Conservation (phyloP, 37 sponge, comb jelly and placozoan species). For the Spongia lamella region DNA sequence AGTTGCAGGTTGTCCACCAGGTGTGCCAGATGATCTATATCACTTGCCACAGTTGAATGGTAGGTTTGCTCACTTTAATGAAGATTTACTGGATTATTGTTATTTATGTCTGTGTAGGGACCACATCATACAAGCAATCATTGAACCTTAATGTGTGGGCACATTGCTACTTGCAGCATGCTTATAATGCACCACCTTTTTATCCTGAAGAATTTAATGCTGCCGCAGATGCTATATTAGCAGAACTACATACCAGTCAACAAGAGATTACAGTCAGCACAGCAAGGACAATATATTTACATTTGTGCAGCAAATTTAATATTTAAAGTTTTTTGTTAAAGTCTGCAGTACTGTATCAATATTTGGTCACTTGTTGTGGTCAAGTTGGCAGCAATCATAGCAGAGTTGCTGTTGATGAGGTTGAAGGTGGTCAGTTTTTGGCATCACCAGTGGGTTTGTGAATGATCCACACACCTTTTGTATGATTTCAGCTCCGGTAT, state of each 20-base stretch:
- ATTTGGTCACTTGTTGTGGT: too few species aligned
- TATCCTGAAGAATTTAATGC: constrained; percentile 29
- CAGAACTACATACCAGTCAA: too few species aligned
- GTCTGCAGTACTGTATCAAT: too few species aligned
- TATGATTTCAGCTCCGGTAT: neutral
- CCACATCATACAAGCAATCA: constrained; percentile 11
- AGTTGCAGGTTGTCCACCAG: constrained; percentile 34
- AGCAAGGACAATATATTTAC: too few species aligned
- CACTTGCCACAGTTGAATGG: constrained; percentile 28
- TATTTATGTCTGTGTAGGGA: constrained; percentile 12
- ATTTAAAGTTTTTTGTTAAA: too few species aligned
- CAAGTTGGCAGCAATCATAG: too few species aligned
- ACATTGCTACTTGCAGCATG: constrained; percentile 15
- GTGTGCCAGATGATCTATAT: constrained; percentile 42
- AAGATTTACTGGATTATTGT: too few species aligned
- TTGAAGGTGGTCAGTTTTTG: neutral
- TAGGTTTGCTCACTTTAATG: neutral
- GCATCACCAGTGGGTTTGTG: neutral
- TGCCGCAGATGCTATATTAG: constrained; percentile 15
- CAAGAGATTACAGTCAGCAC: too few species aligned
- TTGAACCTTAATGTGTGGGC: neutral
- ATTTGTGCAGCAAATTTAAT: too few species aligned
- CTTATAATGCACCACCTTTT: constrained; percentile 1
- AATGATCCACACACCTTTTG: neutral
- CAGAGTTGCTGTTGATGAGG: too few species aligned